Percentiles rank a stretch among this genome's conserved stretches.
Conservation (phyloP, 2,113 vertebrate genomes). For the Clarias batrachus region DNA sequence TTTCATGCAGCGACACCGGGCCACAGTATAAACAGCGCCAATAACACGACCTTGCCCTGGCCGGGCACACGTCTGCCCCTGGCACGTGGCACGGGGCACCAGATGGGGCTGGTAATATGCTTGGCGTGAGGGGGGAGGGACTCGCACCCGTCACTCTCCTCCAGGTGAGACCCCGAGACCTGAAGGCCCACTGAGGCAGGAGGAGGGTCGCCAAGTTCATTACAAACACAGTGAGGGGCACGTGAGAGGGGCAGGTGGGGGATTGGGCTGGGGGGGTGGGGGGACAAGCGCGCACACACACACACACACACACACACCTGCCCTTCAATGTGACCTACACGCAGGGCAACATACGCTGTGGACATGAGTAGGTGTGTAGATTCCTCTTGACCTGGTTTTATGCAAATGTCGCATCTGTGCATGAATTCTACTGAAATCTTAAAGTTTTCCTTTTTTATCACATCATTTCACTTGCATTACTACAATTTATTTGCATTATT, state of each 20-base stretch:
- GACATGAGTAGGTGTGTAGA: neutral
- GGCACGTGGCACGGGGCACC: slow-evolving; percentile 61
- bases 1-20: slow-evolving; percentile 64
- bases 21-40: slow-evolving; percentile 62
- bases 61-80: slow-evolving; percentile 51
- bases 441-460: neutral
- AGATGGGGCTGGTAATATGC: slow-evolving; percentile 75
- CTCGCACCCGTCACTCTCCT: slow-evolving; percentile 42
- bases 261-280: neutral
- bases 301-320: slow-evolving; percentile 29
- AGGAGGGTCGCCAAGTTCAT: slow-evolving; percentile 53
- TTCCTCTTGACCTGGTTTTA: neutral
- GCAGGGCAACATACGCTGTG: slow-evolving; percentile 18
- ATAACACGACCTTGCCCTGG: slow-evolving; percentile 74
- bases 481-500: neutral
- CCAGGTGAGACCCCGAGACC: slow-evolving; percentile 56
- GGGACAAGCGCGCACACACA: slow-evolving; percentile 24
- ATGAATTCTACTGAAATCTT: neutral
- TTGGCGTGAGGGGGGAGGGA: slow-evolving; percentile 59
- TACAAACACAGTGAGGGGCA: slow-evolving; percentile 52
- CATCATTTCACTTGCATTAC: neutral
- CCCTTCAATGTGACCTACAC: slow-evolving; percentile 47
- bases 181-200: slow-evolving; percentile 26
- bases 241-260: slow-evolving; percentile 8
- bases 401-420: neutral